Conservation (phyloP, 2,113 vertebrate genomes). For the Antidorcas marsupialis region DNA sequence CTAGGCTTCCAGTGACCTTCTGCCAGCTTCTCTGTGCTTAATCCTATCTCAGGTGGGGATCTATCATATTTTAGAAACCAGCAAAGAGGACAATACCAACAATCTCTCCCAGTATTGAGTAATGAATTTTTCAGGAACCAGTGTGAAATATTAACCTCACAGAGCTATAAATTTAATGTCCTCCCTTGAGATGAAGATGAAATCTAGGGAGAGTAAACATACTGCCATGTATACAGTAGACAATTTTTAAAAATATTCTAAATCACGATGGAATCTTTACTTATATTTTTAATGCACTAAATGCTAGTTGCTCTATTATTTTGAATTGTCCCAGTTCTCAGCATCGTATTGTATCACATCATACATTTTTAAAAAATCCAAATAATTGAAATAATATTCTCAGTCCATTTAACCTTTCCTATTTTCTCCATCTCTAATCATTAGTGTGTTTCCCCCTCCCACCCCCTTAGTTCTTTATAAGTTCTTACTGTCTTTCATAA, state of each 20-base stretch:
- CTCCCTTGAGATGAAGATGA: not conserved
- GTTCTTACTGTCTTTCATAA: not conserved
- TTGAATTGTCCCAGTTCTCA: not conserved
- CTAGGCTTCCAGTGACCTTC: not conserved
- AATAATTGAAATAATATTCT: not conserved
- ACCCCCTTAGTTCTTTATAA: not conserved
- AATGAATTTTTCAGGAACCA: not conserved
- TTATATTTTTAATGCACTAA: not conserved
- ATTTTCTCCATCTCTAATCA: not conserved
- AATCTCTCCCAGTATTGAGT: not conserved
- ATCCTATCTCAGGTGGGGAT: not conserved
- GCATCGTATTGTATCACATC: not conserved
- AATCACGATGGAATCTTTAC: not conserved
- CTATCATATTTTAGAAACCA: not conserved
- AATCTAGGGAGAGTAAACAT: not conserved
- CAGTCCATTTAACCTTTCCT: not conserved
- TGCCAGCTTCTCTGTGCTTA: not conserved
- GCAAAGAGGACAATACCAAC: not conserved
- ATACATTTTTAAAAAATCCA: not conserved
- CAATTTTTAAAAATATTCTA: not conserved
- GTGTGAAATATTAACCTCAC: conserved; percentile 11
- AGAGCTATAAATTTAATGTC: not conserved
- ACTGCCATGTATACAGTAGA: not conserved
- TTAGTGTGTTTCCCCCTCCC: not conserved
- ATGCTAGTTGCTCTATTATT: not conserved